Base-by-base conservation (phyloP, 1,140 invertebrate genomes). In the Drosophila tristis region DNA sequence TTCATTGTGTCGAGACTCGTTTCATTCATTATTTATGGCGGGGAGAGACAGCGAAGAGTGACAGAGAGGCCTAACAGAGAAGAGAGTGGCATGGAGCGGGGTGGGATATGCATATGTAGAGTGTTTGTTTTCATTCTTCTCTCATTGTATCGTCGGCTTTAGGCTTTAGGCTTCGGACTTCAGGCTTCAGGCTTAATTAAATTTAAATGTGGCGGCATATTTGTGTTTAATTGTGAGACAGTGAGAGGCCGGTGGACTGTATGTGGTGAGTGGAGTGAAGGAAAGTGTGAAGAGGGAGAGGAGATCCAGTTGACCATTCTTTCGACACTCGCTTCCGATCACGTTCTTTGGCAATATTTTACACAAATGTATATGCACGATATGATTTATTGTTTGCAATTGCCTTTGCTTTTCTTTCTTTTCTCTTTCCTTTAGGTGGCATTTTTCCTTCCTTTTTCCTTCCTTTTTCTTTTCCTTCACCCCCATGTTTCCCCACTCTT, bases 321-420 rank as follows among this genome's bases (percentile, higher is more conserved):
- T 70, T 13, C 50, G 35, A 70, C 64, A 43, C 44, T 61, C 54
- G 62, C 76, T 82, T 82, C 74, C 79, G 79, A 82, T 82, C 80
- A 82, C 79, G 80, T 82, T 82, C 58, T 51, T 60, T 74, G 74
- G 79, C 60, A 78, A 82, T 82, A 82, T 78, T 78, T 39, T 39
- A 13, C 20, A 20, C 20, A 20, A 20, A 20, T 13, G 3, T 13
- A 39, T 13, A 13, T 39, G 4, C 4, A 39, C 11, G 35, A 13
- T 39, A 13, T 82, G 80, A 82, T 82, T 82, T 82, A 82, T 82
- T 70, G 64, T 63, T 74, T 68, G 53, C 78, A 77, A 79, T 74
- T 58, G 54, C 57, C 66, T 62, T 64, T 49, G 31, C 54, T 54
- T 42, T 13, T 48, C 11, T 49, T 11, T 20, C 3, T 31, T 31